Conservation (phyloP, 2,888 invertebrate genomes). For the Erebia aethiops region DNA sequence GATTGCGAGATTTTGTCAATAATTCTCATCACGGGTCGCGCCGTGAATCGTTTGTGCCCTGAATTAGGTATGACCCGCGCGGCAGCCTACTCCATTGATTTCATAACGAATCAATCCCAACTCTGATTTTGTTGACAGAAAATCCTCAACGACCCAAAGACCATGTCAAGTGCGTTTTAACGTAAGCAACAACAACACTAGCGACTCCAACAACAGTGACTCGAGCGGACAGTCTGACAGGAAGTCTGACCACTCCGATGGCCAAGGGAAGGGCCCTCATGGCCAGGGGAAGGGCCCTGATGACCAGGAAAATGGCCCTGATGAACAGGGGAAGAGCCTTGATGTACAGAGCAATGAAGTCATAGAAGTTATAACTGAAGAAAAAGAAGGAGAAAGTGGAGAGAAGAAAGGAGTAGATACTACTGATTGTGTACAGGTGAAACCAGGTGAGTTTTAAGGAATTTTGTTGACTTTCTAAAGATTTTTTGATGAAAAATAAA, state of each 20-base stretch:
- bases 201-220: slow-evolving; percentile 66
- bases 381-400: background rate
- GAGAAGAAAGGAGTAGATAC: slow-evolving; percentile 13
- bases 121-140: slow-evolving; percentile 46
- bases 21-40: too few relatives aligned
- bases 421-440: slow-evolving; percentile 19
- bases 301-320: background rate
- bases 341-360: too few relatives aligned
- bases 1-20: too few relatives aligned
- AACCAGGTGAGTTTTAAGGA: slow-evolving; percentile 29
- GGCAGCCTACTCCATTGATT: too few relatives aligned
- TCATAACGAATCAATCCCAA: background rate
- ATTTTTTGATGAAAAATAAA: too few relatives aligned
- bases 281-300: slow-evolving; percentile 5
- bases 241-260: slow-evolving; percentile 42
- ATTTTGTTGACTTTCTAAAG: background rate
- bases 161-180: slow-evolving; percentile 63
- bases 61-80: too few relatives aligned
- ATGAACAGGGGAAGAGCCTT: background rate
- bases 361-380: too few relatives aligned
- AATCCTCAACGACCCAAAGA: slow-evolving; percentile 53
- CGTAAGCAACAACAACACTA: slow-evolving; percentile 51
- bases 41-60: too few relatives aligned
- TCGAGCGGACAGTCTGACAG: slow-evolving; percentile 54
- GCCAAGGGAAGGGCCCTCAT: slow-evolving; percentile 22